Conservation (phyloP, 2,797 vertebrate genomes). For the Eulemur coronatus region DNA sequence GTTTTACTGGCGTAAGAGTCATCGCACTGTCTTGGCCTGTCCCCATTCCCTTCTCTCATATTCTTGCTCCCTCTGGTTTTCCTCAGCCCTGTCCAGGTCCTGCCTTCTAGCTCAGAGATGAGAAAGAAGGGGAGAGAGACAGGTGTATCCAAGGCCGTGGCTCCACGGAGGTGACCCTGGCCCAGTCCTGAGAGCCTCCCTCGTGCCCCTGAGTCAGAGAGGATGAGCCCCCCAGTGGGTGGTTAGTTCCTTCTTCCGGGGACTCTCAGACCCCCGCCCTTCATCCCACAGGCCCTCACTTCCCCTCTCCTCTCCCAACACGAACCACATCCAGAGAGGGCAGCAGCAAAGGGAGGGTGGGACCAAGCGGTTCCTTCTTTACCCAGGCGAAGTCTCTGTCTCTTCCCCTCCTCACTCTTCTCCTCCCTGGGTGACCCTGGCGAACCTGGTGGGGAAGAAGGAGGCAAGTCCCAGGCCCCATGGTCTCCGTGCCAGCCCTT, state of each 20-base stretch:
- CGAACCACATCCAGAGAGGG: background rate
- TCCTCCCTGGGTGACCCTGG: background rate
- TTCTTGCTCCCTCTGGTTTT: background rate
- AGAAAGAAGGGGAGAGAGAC: background rate
- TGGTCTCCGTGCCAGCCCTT: background rate
- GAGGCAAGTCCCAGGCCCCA: background rate
- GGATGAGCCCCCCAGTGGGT: rapidly evolving
- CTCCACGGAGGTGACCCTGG: background rate
- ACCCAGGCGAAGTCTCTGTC: background rate
- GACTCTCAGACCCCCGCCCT: too few species aligned
- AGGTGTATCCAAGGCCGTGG: background rate
- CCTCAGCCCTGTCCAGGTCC: background rate
- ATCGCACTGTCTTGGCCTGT: rapidly evolving
- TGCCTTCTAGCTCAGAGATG: background rate
- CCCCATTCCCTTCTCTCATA: rapidly evolving
- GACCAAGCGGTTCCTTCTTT: background rate
- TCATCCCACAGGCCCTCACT: background rate
- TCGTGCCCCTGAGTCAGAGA: background rate
- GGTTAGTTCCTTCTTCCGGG: background rate
- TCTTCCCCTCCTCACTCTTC: background rate
- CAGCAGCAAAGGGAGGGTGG: background rate
- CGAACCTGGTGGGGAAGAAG: background rate
- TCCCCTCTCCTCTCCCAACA: too few species aligned
- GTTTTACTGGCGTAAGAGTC: rapidly evolving
- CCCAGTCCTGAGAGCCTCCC: background rate